Evolutionary conservation across 2,113 vertebrate species (phyloP), one percentile per base, ranked within the genome.

Genomic region (Psettodes erumei): DNA sequence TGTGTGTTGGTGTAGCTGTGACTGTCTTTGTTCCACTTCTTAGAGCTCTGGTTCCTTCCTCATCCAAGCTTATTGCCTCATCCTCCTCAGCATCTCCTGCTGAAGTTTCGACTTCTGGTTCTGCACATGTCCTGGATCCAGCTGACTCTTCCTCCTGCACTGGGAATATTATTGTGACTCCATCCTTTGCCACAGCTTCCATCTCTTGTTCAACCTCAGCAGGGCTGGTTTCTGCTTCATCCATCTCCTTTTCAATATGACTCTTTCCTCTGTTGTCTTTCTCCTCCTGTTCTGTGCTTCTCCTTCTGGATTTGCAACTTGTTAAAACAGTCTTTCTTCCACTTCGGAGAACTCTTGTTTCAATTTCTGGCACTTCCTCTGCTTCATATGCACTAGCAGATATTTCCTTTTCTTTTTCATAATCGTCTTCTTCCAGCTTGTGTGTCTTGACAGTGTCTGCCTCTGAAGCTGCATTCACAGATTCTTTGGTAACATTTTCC

Each of bases 321-420:
- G 42, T 27, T 77, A 63, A n/a, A 5, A 42, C 35, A 3, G 43
- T 60, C 19, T 56, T 59, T 67, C 55, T 64, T 33, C 75, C 66
- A 38, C 71, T 81, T 42, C 66, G 62, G 7, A 82, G 43, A 32
- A 62, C 43, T 63, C 25, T 74, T 27, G 33, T 78, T 67, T 79
- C 64, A 19, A 55, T 25, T 8, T 47, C 32, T 15, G 35, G 19
- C 21, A 23, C 33, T 33, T 68, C 81, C 42, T 59, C 37, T 18
- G n/a, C 58, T 33, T 16, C 43, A 16, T 42, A 19, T 4, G 25
- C 8, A 27, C n/a, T 35, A 1, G 18, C 5, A 56, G 7, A 21
- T 37, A 51, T 32, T 43, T 66, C 8, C 5, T 50, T 53, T 42
- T 16, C 54, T 35, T 58, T 25, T 28, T 60, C 43, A 35, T 18